Evolutionary conservation across 2,113 vertebrate genomes (phyloP).

Genomic region (Pseudopipra pipra): DNA sequence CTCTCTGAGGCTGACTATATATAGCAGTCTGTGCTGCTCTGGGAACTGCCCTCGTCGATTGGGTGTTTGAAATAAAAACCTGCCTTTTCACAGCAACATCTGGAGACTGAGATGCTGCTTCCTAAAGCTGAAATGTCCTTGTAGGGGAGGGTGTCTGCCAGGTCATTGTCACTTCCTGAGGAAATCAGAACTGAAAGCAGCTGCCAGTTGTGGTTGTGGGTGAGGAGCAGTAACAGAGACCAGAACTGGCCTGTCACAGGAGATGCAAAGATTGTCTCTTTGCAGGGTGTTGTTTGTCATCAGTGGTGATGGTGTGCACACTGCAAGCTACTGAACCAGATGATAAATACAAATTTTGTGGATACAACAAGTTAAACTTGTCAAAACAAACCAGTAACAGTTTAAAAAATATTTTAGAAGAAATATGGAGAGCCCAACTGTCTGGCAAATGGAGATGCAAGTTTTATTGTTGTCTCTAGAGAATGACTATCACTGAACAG

Average conservation of each 20-base stretch:
- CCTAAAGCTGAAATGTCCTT: not conserved
- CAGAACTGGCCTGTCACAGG: not conserved
- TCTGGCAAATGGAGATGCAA: not conserved
- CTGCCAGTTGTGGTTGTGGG: not conserved
- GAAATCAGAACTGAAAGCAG: not conserved
- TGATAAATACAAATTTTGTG: not conserved
- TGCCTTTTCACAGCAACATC: not conserved
- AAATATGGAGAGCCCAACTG: not conserved
- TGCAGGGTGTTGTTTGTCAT: not conserved
- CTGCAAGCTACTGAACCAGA: not conserved
- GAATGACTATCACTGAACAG: not conserved
- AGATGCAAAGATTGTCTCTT: not conserved
- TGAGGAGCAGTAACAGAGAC: not conserved
- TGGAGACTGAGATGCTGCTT: not conserved
- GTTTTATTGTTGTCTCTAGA: not conserved
- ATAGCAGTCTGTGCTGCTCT: not conserved
- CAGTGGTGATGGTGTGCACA: not conserved
- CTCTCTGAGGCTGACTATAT: not conserved
- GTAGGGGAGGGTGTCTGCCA: not conserved
- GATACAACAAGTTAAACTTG: not conserved
- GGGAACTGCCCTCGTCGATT: not conserved
- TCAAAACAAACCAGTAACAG: not conserved
- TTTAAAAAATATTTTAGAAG: not conserved
- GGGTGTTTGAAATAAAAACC: not conserved
- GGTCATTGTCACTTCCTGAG: not conserved